phyloP scores from a whole-genome alignment of 1,140 invertebrate species.

The Drosophila virilis region DNA sequence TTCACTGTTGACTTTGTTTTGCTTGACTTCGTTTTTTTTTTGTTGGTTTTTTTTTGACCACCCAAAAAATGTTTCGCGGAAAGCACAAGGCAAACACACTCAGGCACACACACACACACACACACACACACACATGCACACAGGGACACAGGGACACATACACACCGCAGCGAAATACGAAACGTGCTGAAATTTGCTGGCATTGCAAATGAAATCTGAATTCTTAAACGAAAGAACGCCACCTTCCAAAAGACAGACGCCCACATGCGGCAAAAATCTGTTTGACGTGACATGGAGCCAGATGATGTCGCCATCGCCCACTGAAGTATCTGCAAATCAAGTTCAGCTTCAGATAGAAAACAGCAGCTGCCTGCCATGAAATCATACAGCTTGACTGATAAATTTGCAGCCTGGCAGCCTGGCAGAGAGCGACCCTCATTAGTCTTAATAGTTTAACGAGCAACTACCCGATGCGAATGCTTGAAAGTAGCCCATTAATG shows the following conservation, averaged over 20 bases:
- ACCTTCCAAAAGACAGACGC: slow-evolving; percentile 61
- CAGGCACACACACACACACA: not conserved
- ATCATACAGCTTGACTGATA: slow-evolving; percentile 52
- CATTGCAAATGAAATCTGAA: slow-evolving; percentile 49
- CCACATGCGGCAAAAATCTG: slow-evolving; percentile 46
- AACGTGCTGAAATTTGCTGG: slow-evolving; percentile 75
- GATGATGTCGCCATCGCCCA: slow-evolving; percentile 32
- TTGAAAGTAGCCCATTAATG: slow-evolving; percentile 54
- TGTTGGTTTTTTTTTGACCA: slow-evolving; percentile 43
- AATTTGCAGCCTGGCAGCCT: slow-evolving; percentile 53
- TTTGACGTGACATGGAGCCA: slow-evolving; percentile 54
- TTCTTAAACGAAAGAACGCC: slow-evolving; percentile 27
- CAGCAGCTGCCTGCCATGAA: slow-evolving; percentile 68
- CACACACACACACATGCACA: not conserved
- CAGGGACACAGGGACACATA: not conserved
- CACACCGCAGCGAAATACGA: slow-evolving; percentile 53
- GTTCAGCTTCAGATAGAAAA: not conserved
- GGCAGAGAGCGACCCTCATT: slow-evolving; percentile 61
- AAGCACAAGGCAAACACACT: slow-evolving; percentile 74
- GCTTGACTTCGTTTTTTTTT: slow-evolving; percentile 20
- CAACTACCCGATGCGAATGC: slow-evolving; percentile 31
- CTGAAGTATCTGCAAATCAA: slow-evolving; percentile 13
- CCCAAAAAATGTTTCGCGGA: slow-evolving; percentile 69
- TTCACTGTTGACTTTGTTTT: slow-evolving; percentile 8
- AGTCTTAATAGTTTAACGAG: slow-evolving; percentile 79